Percentiles rank a stretch among this genome's conserved stretches.
Conservation (phyloP, 2,888 invertebrate genomes). For the Plemyria rubiginata region DNA sequence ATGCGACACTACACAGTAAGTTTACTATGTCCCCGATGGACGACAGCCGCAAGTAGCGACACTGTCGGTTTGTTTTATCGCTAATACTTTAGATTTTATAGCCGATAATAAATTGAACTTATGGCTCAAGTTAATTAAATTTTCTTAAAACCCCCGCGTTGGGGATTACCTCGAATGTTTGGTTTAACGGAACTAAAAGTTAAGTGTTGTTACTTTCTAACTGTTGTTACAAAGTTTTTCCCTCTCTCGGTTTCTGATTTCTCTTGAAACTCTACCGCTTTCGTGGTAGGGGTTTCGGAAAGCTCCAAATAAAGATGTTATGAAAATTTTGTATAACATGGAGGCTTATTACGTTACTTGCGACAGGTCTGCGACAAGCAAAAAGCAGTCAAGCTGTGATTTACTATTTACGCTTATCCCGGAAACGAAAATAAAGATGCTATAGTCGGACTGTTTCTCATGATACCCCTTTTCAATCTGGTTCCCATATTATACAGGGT, state of each 20-base stretch:
- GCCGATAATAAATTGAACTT: slow-evolving; percentile 57
- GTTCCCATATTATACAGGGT: too few relatives aligned
- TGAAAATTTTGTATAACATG: background rate
- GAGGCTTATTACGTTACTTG: too few relatives aligned
- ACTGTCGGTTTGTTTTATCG: slow-evolving; percentile 48
- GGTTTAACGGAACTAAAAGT: slow-evolving; percentile 38
- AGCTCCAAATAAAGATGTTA: background rate
- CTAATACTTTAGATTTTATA: slow-evolving; percentile 59
- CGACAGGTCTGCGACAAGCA: too few relatives aligned
- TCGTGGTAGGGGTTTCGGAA: background rate
- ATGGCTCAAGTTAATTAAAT: slow-evolving; percentile 59
- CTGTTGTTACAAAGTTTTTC: slow-evolving; percentile 24
- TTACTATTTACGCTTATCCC: too few relatives aligned
- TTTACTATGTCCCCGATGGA: slow-evolving; percentile 18
- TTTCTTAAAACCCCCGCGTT: slow-evolving; percentile 49
- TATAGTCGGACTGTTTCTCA: too few relatives aligned
- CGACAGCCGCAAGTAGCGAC: slow-evolving; percentile 38
- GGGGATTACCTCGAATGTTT: slow-evolving; percentile 41
- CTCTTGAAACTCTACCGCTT: background rate
- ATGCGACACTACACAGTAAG: background rate
- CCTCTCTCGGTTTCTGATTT: slow-evolving; percentile 2
- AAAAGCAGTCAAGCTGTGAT: too few relatives aligned
- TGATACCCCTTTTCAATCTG: too few relatives aligned
- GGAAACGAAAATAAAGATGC: too few relatives aligned
- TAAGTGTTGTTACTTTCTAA: slow-evolving; percentile 35